Conservation (phyloP, 2,113 vertebrate genomes). For the Perca flavescens region DNA sequence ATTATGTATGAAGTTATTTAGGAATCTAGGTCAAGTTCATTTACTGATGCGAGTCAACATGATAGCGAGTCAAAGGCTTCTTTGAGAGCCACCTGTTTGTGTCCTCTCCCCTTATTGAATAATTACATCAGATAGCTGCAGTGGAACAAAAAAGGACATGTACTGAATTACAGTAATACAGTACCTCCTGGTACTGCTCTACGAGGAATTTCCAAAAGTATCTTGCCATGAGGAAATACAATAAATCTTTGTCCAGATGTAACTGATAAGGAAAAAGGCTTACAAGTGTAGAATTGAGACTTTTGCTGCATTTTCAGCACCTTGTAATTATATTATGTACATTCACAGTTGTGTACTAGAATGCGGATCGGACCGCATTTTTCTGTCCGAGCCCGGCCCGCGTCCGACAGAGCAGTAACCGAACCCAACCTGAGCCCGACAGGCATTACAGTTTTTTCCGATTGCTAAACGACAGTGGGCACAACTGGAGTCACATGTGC, state of each 20-base stretch:
- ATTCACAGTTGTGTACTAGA: not conserved
- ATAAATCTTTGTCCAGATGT: not conserved
- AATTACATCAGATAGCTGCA: constrained; percentile 32
- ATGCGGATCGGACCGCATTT: no score
- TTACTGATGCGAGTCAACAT: constrained; percentile 7
- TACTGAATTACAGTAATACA: not conserved
- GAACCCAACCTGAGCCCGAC: no score
- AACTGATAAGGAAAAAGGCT: no score
- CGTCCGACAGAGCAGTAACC: no score
- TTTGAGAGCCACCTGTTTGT: constrained; percentile 44
- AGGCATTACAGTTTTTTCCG: no score
- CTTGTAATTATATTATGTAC: not conserved
- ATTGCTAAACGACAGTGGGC: no score
- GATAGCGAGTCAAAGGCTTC: constrained; percentile 28
- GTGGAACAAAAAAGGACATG: not conserved
- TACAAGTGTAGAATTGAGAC: not conserved
- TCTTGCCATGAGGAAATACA: not conserved
- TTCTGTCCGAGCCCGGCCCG: no score
- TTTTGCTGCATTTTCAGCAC: not conserved
- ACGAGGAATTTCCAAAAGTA: not conserved
- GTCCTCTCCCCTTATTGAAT: constrained; percentile 40
- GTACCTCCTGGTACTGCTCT: no score
- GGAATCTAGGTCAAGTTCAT: constrained; percentile 30
- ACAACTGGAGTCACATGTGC: no score
- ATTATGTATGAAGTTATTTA: constrained; percentile 11